A percentile compares a stretch with the other conserved stretches of the same genome.
Evolutionary conservation across 53 echinoderm and acorn worm species (phyloP).

Genomic region (Mesocentrotus franciscanus): DNA sequence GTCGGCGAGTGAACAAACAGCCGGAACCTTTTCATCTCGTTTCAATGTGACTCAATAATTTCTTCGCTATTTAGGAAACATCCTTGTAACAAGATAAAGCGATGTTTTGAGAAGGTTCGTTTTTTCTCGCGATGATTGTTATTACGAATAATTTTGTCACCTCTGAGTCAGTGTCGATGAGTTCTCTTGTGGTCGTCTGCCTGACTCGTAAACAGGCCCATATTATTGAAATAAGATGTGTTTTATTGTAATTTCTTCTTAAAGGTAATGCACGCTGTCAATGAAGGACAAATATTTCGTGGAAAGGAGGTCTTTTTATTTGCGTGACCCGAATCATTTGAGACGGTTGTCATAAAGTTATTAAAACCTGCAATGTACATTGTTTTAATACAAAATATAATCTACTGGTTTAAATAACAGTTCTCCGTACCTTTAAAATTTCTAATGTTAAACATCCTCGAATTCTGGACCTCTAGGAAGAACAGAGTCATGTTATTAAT

Average conservation of each 20-base stretch:
- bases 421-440: background rate
- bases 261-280: background rate
- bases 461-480: too few species aligned
- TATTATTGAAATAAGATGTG: background rate
- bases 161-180: background rate
- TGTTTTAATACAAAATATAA: background rate
- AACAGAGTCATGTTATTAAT: too few species aligned
- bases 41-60: slow-evolving; percentile 23
- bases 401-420: background rate
- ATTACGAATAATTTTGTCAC: background rate
- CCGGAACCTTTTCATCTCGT: slow-evolving; percentile 33
- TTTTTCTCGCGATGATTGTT: background rate
- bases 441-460: too few species aligned
- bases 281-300: background rate
- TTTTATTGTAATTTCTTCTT: background rate
- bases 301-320: background rate
- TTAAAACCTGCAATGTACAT: background rate
- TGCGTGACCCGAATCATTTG: background rate
- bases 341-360: background rate
- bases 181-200: background rate
- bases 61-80: background rate
- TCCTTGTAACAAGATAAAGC: slow-evolving; percentile 8
- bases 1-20: slow-evolving; percentile 20
- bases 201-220: background rate
- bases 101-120: slow-evolving; percentile 14